A percentile compares a stretch with the other conserved stretches of the same genome.
Conservation (phyloP, 2,797 vertebrate genomes). For the Silurus lanzhouensis region DNA sequence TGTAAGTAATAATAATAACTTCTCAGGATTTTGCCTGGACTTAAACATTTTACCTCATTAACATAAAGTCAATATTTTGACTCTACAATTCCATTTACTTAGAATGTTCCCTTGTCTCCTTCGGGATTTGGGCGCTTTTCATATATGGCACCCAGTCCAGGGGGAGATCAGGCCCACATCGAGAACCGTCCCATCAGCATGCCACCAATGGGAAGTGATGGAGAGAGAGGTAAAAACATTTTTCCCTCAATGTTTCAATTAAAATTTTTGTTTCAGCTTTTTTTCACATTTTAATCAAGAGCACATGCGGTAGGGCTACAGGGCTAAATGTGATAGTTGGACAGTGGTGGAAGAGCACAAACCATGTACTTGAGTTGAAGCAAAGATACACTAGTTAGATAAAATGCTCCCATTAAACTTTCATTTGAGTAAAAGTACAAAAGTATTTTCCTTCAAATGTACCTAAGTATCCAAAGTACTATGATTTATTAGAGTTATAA, state of each 20-base stretch:
- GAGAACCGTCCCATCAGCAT: conserved; percentile 58
- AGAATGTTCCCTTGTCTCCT: conserved; percentile 59
- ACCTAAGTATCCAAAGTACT: too few species aligned
- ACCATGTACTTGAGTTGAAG: too few species aligned
- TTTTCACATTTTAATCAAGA: neutral
- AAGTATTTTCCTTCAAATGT: too few species aligned
- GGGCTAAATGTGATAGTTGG: too few species aligned
- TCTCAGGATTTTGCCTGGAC: too few species aligned
- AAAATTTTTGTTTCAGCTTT: neutral
- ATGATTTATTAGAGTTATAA: too few species aligned
- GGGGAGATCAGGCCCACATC: conserved; percentile 28
- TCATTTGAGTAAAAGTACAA: too few species aligned
- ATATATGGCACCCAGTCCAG: conserved; percentile 55
- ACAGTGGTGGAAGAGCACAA: too few species aligned
- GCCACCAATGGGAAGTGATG: conserved; percentile 51
- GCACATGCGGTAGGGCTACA: neutral
- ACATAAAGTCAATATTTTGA: neutral
- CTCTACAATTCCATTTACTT: conserved; percentile 18
- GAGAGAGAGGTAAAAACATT: conserved; percentile 63
- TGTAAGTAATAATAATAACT: neutral
- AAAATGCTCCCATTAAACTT: too few species aligned
- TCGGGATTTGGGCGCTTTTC: conserved; percentile 57
- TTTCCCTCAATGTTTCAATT: neutral
- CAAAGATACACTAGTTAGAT: too few species aligned
- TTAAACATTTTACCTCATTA: neutral